Base-by-base conservation (phyloP, 2,797 vertebrate genomes). In the Meda fulgida region DNA sequence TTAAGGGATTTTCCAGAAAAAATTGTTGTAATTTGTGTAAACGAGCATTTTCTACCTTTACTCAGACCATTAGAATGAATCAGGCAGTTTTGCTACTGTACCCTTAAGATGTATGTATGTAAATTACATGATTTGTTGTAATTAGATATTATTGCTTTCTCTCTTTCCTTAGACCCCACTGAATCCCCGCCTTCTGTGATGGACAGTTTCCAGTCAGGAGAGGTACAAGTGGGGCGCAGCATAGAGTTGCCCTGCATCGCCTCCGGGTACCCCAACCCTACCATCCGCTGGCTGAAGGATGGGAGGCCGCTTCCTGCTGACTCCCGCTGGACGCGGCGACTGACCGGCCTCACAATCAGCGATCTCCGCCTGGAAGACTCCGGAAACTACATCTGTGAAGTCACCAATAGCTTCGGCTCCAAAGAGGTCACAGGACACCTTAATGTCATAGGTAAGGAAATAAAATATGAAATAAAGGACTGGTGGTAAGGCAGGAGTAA, bases 371-470 rank as follows among this genome's bases (percentile, higher is more conserved):
- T 97, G 0, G 98, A 99, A 93, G 98, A 99, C 94, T 98, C 97
- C 0, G 98, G 98, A 71, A 97, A 96, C 90, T 99, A 99, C 94
- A 97, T 98, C 91, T 99, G 98, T 78, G 98, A 99, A 93, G 97
- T 99, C 92, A 99, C 97, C 91, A 99, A 99, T 93, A 98, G 97
- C 93, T 99, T 99, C 0, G 98, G 98, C 85, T 99, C 98, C 5
- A 97, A 98, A 83, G 97, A 99, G 92, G 97, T 97, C 93, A 97
- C 97, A 0, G 98, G 97, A 88, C 96, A 96, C 92, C 96, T 99
- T 91, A 97, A 95, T 0, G 95, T 99, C 89, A 97, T 99, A 14
- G 98, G 98, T 99, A 90, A 94, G 95, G 55, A 70, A 31, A 16
- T 26, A 40, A 55, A 46, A 46, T 46, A n/a, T 18, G 19, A 31